Evolutionary conservation across 1,140 invertebrate species (phyloP).

Genomic region (Drosophila seguyi): DNA sequence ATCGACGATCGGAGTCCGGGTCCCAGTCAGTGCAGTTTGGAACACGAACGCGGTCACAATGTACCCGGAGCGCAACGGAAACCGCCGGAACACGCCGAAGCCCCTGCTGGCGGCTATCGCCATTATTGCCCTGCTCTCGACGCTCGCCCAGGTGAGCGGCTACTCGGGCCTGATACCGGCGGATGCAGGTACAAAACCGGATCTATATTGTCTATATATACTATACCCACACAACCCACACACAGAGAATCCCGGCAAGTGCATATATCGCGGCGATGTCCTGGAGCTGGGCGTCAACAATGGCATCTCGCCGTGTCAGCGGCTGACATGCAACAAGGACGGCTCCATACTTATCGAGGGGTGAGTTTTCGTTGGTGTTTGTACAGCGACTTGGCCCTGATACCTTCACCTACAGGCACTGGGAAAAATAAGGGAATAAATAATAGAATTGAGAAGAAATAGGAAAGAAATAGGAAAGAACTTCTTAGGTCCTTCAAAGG

Average conservation of each 20-base stretch:
- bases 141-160: conserved; percentile 51
- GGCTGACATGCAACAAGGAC: conserved; percentile 72
- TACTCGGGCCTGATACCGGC: conserved; percentile 66
- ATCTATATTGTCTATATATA: no score
- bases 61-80: conserved; percentile 34
- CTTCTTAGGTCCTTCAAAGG: not conserved
- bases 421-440: not conserved
- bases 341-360: conserved; percentile 79
- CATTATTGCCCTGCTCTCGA: conserved; percentile 28
- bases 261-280: conserved; percentile 74
- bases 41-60: conserved; percentile 64
- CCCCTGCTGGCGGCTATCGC: conserved; percentile 28
- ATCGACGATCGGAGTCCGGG: conserved; percentile 36
- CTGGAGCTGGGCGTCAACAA: conserved; percentile 63
- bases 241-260: conserved; percentile 74
- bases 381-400: conserved; percentile 23
- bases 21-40: conserved; percentile 57
- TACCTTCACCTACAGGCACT: not conserved
- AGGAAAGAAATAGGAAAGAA: not conserved
- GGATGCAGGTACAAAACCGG: conserved; percentile 56
- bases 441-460: not conserved
- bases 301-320: conserved; percentile 77
- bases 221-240: no score
- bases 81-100: not conserved
- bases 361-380: conserved; percentile 55